phyloP scores from a whole-genome alignment of 2,888 invertebrate species.

The Andrena praecox region DNA sequence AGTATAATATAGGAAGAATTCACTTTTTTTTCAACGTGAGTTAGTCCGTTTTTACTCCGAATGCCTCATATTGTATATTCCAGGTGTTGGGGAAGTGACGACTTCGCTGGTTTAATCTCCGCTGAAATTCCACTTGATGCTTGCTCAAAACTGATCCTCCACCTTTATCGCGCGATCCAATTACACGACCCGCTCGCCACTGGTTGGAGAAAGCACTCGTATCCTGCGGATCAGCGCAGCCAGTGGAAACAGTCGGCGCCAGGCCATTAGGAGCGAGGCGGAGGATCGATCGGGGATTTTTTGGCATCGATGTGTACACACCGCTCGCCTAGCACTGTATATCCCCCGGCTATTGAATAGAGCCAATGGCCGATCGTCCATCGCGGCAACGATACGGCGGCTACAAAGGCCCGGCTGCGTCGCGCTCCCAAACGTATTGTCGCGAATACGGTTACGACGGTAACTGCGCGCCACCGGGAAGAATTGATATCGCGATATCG shows the following conservation, averaged over 20 bases:
- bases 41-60: no score
- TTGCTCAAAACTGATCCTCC: no score
- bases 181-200: background rate
- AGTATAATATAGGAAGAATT: no score
- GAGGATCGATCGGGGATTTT: constrained; percentile 32
- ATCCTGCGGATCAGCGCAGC: constrained; percentile 22
- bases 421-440: constrained; percentile 38
- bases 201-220: constrained; percentile 1
- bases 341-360: constrained; percentile 40
- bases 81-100: no score
- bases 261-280: background rate
- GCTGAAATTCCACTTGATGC: no score
- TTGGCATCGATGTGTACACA: constrained; percentile 16
- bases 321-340: constrained; percentile 9
- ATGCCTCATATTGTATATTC: no score
- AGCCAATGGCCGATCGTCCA: constrained; percentile 40
- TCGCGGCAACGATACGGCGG: constrained; percentile 23
- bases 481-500: constrained; percentile 58
- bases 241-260: constrained; percentile 40
- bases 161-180: background rate
- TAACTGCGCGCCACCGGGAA: constrained; percentile 29
- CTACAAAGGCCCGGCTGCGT: constrained; percentile 17
- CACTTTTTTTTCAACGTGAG: no score
- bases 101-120: no score
- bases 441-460: constrained; percentile 57